These are phyloP conservation scores for Percina caprodes DNA, from an alignment of 2,113 vertebrate species.

Conservation along the genomic window DNA sequence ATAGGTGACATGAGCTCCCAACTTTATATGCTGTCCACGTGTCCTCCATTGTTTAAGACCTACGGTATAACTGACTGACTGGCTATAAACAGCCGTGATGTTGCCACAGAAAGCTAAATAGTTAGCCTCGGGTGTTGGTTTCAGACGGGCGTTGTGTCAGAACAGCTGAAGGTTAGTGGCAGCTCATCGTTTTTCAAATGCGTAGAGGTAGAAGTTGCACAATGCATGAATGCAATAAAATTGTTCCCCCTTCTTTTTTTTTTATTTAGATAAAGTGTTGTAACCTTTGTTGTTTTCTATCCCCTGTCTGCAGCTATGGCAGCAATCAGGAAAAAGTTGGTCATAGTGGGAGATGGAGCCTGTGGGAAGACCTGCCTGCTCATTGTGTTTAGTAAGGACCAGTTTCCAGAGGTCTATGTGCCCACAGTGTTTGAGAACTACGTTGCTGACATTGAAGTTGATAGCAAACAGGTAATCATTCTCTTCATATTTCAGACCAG, in stretches of 20 bases:
- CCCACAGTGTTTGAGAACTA: constrained; percentile 99
- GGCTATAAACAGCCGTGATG: not conserved
- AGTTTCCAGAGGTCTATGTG: constrained; percentile 98
- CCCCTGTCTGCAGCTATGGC: constrained; percentile 88
- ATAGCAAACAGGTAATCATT: constrained; percentile 92
- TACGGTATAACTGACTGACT: not conserved
- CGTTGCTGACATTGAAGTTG: constrained; percentile 98
- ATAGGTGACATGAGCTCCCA: fast-evolving
- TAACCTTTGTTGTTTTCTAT: constrained; percentile 19
- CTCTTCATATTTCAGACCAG: not conserved
- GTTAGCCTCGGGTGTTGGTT: constrained; percentile 55
- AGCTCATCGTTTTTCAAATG: constrained; percentile 30
- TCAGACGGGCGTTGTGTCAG: constrained; percentile 50
- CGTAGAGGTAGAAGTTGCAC: constrained; percentile 22
- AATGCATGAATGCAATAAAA: constrained; percentile 14
- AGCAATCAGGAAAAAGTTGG: constrained; percentile 99
- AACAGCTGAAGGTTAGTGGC: constrained; percentile 51
- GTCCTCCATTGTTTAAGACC: not conserved
- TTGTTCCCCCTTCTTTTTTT: not conserved
- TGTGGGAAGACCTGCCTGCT: constrained; percentile 99
- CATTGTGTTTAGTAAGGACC: constrained; percentile 99
- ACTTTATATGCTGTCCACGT: too few relatives aligned
- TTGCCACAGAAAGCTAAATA: not conserved
- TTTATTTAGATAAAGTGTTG: constrained; percentile 7
- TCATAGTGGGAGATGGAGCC: constrained; percentile 98